Base-by-base conservation (phyloP, 1,140 invertebrate species). In the Aphis gossypii region DNA sequence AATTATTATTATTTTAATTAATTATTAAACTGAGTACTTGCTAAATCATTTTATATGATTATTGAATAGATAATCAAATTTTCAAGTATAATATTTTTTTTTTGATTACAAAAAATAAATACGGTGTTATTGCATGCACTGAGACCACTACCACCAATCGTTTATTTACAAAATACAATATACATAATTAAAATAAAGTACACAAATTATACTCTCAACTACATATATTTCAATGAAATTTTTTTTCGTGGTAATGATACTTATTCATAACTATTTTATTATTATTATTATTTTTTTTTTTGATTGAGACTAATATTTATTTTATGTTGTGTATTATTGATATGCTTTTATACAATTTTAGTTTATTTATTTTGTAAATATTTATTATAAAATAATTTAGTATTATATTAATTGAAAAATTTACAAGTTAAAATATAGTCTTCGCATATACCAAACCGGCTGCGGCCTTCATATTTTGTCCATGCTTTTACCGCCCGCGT, bases 151-250 rank as follows among this genome's bases (percentile, higher is more conserved):
- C 38, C 35, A 84, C 11, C 84, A 86, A 1, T 30, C 23, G 9
- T 35, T 46, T 25, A n/a, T 30, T 48, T n/a, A 35, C 48, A 35
- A 48, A 23, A 14, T 2, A 88, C 46, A 14, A 51, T n/a, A 54
- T 89, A 38, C 23, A 89, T 88, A n/a, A 54, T 89, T 89, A 89
- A 25, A 38, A 86, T 46, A 30, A 86, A 86, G 41, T 44, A 25
- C 14, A n/a, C 35, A 35, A 18, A 86, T 51, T 54, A n/a, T 48
- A 48, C 3, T 38, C 3, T 54, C n/a, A 23, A 54, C 11, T 2
- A 35, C 35, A 9, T 51, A 51, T 3, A 23, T 56, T 89, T 56
- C 8, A 89, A 51, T 21, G 35, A 41, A 54, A 56, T 25, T 11
- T 48, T 38, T 21, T 5, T 9, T 25, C 87, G 6, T 25, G 35